A percentile compares a stretch with the other conserved stretches of the same genome.
These are phyloP conservation scores for Myiagra hebetior DNA, from an alignment of 2,113 vertebrate species.

Conservation along the genomic window DNA sequence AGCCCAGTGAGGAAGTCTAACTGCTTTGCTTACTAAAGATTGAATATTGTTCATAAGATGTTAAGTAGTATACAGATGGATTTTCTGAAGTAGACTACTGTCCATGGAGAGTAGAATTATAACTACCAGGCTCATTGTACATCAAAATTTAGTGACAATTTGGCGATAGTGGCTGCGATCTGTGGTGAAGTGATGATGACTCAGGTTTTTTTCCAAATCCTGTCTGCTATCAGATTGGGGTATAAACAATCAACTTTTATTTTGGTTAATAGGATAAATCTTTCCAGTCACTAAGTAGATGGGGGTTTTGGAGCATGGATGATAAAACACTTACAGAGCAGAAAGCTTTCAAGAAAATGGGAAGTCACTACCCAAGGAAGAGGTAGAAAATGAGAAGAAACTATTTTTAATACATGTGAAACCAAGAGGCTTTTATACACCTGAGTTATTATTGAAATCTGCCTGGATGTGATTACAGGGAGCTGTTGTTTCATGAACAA, in stretches of 20 bases:
- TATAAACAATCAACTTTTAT: background rate
- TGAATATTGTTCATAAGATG: background rate
- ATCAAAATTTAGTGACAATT: background rate
- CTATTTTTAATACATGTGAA: constrained; percentile 54
- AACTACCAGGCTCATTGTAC: background rate
- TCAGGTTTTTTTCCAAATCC: background rate
- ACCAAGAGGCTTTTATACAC: constrained; percentile 44
- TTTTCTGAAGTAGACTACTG: background rate
- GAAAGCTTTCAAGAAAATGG: constrained; percentile 35
- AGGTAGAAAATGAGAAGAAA: constrained; percentile 41
- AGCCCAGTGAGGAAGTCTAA: background rate
- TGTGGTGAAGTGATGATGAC: background rate
- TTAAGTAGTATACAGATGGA: background rate
- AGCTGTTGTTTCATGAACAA: constrained; percentile 56
- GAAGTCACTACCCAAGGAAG: constrained; percentile 25
- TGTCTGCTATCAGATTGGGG: background rate
- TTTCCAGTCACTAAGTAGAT: background rate
- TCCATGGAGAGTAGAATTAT: background rate
- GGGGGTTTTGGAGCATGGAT: background rate
- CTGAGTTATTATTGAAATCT: constrained; percentile 60
- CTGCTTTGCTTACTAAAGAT: background rate
- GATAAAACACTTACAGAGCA: background rate
- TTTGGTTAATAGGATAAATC: background rate
- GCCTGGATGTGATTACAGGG: constrained; percentile 59
- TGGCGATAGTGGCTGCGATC: background rate